Evolutionary conservation across 2,113 vertebrate species (phyloP), one percentile per base, ranked within the genome.

Genomic region (Apteryx mantelli): DNA sequence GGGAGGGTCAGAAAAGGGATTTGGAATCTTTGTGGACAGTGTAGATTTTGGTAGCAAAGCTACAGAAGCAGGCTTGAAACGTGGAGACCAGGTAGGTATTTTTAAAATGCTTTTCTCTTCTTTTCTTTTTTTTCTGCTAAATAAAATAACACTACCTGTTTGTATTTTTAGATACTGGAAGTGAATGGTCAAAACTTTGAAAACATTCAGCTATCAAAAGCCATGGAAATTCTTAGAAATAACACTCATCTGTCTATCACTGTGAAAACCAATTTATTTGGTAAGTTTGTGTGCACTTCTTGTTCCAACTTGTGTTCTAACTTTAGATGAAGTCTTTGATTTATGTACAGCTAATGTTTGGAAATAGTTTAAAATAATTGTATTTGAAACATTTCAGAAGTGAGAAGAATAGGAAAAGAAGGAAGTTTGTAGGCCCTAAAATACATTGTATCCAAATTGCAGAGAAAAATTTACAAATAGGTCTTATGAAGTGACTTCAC

Each of bases 221-320:
- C 99, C 97, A 99, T 99, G 86, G 99, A 99, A 98, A 99, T 99
- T 97, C 98, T 99, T 95, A 99, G 99, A 98, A 99, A 99, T 98
- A 99, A 99, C 98, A 99, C 99, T 46, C 99, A 99, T 97, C 97
- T 99, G 95, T 99, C 99, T 86, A 99, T 99, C 98, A 99, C 99
- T 99, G 99, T 99, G 99, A 99, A 99, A 99, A 99, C 99, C 63
- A 99, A 99, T 94, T 98, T 99, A 92, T 98, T 99, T 98, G 99
- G 99, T 99, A 98, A 98, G 97, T 85, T 56, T 70, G 22, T 55
- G 8, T 66, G 14, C 7, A 7, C 30, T 89, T 28, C 58, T 91
- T 13, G 0, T 55, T 68, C 40, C 79, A 25, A 48, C 63, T 83
- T 78, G 52, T 89, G 18, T 78, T 77, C 18, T 88, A 74, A 66